phyloP scores from a whole-genome alignment of 2,888 invertebrate genomes.

The Lutraria lutraria region DNA sequence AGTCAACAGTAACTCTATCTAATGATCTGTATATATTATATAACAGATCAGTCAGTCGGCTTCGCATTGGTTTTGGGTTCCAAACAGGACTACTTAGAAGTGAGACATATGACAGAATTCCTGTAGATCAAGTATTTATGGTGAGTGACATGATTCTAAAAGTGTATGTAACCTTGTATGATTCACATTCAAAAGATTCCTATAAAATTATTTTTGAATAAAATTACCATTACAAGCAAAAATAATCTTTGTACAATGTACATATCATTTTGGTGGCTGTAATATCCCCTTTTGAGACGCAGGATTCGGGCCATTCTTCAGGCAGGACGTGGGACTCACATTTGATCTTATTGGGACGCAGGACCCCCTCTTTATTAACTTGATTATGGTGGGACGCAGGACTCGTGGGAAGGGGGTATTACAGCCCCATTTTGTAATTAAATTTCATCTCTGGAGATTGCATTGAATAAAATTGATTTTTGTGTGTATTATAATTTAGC shows the following conservation, averaged over 20 bases:
- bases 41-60: background rate
- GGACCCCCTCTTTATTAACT: no score
- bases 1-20: no score
- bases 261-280: no score
- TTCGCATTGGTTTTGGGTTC: background rate
- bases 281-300: no score
- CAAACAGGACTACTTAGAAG: background rate
- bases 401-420: no score
- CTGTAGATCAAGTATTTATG: background rate
- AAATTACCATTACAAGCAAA: background rate
- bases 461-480: background rate
- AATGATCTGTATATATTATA: background rate
- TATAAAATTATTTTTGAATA: background rate
- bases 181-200: background rate
- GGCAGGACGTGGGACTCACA: no score
- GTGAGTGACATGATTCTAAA: background rate
- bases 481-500: background rate
- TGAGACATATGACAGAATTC: background rate
- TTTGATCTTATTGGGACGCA: no score
- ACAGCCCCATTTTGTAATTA: no score
- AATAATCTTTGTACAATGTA: background rate
- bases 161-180: background rate
- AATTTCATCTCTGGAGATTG: no score
- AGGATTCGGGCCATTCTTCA: no score
- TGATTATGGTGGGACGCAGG: no score